Conservation (phyloP, 2,888 invertebrate genomes). For the Galeruca laticollis region DNA sequence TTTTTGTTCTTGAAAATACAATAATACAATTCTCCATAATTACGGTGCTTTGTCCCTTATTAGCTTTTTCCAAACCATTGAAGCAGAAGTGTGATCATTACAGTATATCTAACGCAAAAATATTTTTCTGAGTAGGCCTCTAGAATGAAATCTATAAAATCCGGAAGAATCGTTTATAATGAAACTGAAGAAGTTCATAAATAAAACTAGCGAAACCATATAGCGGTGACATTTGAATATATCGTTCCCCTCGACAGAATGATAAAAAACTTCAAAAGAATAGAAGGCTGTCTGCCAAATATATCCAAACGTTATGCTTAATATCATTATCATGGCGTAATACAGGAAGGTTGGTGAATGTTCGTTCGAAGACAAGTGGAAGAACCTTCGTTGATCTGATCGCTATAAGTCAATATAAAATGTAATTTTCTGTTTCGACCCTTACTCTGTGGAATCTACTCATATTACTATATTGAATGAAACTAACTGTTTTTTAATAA, state of each 20-base stretch:
- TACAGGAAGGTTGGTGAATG: too few species aligned
- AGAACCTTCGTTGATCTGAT: too few species aligned
- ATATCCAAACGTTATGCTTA: not conserved
- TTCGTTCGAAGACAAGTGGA: too few species aligned
- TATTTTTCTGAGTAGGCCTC: not conserved
- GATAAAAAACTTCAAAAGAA: not conserved
- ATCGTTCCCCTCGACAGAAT: not conserved
- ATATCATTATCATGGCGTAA: not conserved
- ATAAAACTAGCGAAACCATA: not conserved
- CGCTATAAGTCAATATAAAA: too few species aligned
- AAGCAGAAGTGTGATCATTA: not conserved
- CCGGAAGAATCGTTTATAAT: not conserved
- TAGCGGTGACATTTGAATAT: not conserved
- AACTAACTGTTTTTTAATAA: too few species aligned
- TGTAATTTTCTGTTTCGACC: too few species aligned
- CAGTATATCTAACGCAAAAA: not conserved
- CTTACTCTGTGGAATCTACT: too few species aligned
- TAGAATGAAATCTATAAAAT: not conserved
- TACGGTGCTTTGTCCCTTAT: not conserved
- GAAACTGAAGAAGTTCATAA: slow-evolving; percentile 1
- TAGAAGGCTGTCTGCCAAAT: not conserved
- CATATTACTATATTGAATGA: too few species aligned
- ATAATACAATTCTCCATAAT: not conserved
- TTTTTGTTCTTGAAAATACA: too few species aligned
- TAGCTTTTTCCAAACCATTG: not conserved